Base-by-base conservation (phyloP, 2,113 vertebrate species). In the Cromileptes altivelis region DNA sequence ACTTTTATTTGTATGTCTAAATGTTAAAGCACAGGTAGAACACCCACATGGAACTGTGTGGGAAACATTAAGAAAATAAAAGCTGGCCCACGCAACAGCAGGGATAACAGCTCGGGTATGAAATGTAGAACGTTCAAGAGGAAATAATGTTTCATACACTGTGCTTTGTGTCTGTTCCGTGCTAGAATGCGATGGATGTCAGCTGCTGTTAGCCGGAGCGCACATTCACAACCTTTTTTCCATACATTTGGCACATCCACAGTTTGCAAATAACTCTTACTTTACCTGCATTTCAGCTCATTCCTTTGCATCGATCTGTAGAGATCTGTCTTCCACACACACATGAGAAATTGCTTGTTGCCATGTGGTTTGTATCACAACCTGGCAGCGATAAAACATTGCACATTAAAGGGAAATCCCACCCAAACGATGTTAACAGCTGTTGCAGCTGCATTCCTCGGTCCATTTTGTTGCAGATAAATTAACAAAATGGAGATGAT, bases 321-420 rank as follows among this genome's bases (percentile, higher is more conserved):
- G 40, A 67, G 37, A 1, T 47, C 3, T 68, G 37, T 65, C 53
- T 27, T 4, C 11, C 10, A 33, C 14, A 42, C 60, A 8, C 10
- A 13, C 74, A 49, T 19, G 58, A 57, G 57, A 75, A 56, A 14
- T 14, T 9, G 21, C 13, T 9, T 12, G 58, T 9, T 1, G 49
- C 42, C 85, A 81, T 73, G 67, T 86, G 87, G 77, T 85, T 82
- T 53, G 30, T 23, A 18, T 84, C 79, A 79, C 4, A 23, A 40
- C 63, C 47, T 68, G 81, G 81, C 76, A 57, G n/a, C 0, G 12
- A 14, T 47, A 3, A 60, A 87, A 17, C 9, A 1, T 47, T 57
- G 57, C 64, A 64, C 17, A 57, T 74, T 37, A 4, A 81, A 12
- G 27, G 1, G 63, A 80, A 72, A 53, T 45, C 52, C 76, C 0